Base-by-base conservation (phyloP, 2,797 vertebrate species). In the Moxostoma hubbsi region DNA sequence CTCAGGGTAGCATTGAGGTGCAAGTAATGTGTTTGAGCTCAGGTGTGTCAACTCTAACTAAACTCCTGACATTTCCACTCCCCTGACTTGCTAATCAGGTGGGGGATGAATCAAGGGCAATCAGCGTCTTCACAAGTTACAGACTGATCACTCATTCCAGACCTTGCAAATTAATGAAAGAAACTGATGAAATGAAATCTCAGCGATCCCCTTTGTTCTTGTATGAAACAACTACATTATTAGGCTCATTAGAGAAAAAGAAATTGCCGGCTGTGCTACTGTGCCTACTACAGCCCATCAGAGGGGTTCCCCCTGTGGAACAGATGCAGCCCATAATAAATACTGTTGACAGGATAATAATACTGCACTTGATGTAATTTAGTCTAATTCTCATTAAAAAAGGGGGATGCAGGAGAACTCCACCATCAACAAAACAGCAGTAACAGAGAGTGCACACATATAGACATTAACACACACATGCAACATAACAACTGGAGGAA, bases 61-160 rank as follows among this genome's bases (percentile, higher is more conserved):
- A 89, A 92, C 88, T 87, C 86, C 61, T 88, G 89, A 87, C 87
- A 90, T 89, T 89, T 88, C 83, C 87, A 85, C 83, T 85, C 75
- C 80, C 80, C 78, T 86, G 61, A 18, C 55, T 83, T 69, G 85
- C 79, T 87, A 85, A 81, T 79, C 78, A 83, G 75, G 76, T 73
- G 71, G 77, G 57, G 75, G 75, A 73, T 73, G 84, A 82, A 84
- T 84, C 58, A 73, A 75, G 80, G 81, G 84, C 85, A 89, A 90
- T 90, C 72, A 88, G 84, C 77, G 82, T 74, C 83, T 86, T 82
- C 84, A 72, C 63, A 72, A 83, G 82, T 85, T 58, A 64, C 81
- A 84, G 86, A 81, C 75, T 84, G 74, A 77, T 83, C 79, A 85
- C 79, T 81, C 77, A 75, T 15, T 24, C 67, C 57, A 79, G 72